These are phyloP conservation scores for Mactromeris polynyma DNA, from an alignment of 2,888 invertebrate species.

Conservation along the genomic window DNA sequence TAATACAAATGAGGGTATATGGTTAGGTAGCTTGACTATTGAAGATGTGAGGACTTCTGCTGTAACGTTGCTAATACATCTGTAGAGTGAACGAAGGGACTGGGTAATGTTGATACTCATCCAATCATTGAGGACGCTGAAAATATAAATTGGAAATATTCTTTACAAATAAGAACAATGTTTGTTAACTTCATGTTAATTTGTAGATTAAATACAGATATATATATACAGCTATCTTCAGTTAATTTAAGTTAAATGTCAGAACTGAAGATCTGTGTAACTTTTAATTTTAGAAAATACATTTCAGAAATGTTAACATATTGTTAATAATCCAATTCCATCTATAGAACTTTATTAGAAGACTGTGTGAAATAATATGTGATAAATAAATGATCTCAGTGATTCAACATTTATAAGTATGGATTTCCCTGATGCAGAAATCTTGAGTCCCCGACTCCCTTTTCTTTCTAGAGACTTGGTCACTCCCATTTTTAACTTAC, in stretches of 20 bases:
- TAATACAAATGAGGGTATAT: not conserved
- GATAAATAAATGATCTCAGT: too few relatives aligned
- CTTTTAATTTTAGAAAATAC: too few relatives aligned
- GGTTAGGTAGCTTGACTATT: not conserved
- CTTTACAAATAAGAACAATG: not conserved
- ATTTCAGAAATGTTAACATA: too few relatives aligned
- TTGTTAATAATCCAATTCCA: too few relatives aligned
- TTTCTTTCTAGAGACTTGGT: too few relatives aligned
- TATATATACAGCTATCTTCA: not conserved
- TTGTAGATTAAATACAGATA: not conserved
- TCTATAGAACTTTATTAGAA: too few relatives aligned
- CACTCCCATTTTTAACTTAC: too few relatives aligned
- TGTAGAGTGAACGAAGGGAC: not conserved
- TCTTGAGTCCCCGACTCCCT: too few relatives aligned
- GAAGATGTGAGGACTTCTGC: not conserved
- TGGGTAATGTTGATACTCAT: not conserved
- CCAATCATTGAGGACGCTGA: not conserved
- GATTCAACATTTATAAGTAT: too few relatives aligned
- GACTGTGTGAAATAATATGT: too few relatives aligned
- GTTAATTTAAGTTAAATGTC: too few relatives aligned
- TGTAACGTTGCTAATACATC: not conserved
- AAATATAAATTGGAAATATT: not conserved
- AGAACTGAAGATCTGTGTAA: not conserved
- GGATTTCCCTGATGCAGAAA: too few relatives aligned
- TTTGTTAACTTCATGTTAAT: not conserved